These are phyloP conservation scores for Pluvianellus socialis DNA, from an alignment of 2,113 vertebrate genomes.

Conservation along the genomic window DNA sequence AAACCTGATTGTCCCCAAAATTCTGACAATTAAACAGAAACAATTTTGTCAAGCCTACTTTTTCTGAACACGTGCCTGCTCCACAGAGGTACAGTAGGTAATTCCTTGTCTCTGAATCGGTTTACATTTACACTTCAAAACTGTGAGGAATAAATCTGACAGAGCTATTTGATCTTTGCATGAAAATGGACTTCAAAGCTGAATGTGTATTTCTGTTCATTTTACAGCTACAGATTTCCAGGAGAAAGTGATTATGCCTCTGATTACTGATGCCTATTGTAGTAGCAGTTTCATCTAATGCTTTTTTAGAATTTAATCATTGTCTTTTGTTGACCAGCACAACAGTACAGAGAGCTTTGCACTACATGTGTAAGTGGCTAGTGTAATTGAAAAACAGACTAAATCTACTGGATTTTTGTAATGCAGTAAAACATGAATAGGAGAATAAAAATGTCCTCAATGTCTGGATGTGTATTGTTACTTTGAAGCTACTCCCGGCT, in stretches of 20 bases:
- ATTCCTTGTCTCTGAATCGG: conserved; percentile 78
- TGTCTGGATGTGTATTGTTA: conserved; percentile 79
- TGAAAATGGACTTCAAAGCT: conserved; percentile 86
- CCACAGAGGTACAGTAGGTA: conserved; percentile 14
- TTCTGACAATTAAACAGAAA: background rate
- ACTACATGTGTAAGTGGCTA: conserved; percentile 76
- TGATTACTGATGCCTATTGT: conserved; percentile 83
- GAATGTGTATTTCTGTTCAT: conserved; percentile 66
- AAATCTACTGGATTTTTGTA: conserved; percentile 82
- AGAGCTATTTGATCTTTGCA: conserved; percentile 85
- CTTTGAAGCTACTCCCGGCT: conserved; percentile 75
- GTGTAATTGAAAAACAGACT: conserved; percentile 85
- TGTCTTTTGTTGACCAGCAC: conserved; percentile 90
- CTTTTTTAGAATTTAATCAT: conserved; percentile 87
- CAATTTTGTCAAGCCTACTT: background rate
- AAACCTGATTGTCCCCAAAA: background rate
- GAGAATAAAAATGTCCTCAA: conserved; percentile 79
- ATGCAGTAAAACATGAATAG: conserved; percentile 84
- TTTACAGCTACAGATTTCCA: conserved; percentile 73
- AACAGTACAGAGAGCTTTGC: conserved; percentile 80
- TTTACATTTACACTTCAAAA: conserved; percentile 82
- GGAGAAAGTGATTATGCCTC: conserved; percentile 78
- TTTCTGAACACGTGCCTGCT: conserved; percentile 11
- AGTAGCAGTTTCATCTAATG: conserved; percentile 78
- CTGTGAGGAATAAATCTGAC: conserved; percentile 68